Evolutionary conservation across 1,140 invertebrate genomes (phyloP).

Genomic region (Akabosia matsudoensis): DNA sequence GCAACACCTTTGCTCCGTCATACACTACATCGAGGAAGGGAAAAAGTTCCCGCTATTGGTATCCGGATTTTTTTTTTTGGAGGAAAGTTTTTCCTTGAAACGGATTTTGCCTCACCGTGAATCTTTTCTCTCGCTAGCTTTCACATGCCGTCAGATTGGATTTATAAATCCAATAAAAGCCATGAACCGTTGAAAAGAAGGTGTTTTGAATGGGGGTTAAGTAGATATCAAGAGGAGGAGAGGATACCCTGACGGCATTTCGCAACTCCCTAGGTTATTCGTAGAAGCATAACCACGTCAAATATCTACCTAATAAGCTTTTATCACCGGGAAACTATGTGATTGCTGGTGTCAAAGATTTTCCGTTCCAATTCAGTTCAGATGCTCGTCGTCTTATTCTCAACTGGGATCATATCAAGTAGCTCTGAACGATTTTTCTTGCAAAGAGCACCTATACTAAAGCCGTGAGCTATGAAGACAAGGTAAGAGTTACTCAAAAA

Average conservation of each 20-base stretch:
- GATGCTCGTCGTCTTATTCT: neutral
- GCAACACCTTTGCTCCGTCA: neutral
- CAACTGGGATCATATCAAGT: neutral
- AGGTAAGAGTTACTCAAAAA: neutral
- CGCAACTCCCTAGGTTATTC: neutral
- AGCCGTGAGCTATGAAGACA: neutral
- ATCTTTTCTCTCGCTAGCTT: neutral
- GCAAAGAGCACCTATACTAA: neutral
- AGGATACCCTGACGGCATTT: neutral
- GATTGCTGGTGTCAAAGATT: constrained; percentile 5
- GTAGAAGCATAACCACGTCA: neutral
- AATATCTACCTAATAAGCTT: neutral
- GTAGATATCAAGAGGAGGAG: neutral
- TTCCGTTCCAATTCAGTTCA: constrained; percentile 22
- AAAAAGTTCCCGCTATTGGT: too few species aligned
- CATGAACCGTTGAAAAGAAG: constrained; percentile 23
- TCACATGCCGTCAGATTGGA: neutral
- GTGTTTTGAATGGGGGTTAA: constrained; percentile 9
- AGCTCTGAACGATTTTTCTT: neutral
- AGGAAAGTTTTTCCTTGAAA: neutral
- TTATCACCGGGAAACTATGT: constrained; percentile 7
- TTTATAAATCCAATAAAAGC: constrained; percentile 21
- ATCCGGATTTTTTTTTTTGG: neutral
- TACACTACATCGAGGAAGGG: neutral
- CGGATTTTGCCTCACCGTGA: neutral